A percentile compares a stretch with the other conserved stretches of the same genome.
Conservation (phyloP, 2,113 vertebrate genomes). For the Aptenodytes forsteri region DNA sequence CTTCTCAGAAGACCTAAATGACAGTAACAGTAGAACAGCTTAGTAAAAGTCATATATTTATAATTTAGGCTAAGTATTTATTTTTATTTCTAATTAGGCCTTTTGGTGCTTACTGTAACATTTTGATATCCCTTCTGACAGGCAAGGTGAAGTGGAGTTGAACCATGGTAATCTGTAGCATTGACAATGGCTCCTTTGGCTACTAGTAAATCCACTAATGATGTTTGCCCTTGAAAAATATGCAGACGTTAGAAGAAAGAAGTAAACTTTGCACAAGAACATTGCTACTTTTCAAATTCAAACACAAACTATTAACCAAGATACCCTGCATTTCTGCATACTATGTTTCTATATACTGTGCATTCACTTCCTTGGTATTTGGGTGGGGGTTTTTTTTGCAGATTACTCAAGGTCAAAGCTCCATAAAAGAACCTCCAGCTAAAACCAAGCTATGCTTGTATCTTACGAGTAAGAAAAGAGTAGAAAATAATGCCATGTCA, state of each 20-base stretch:
- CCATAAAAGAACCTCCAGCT: neutral
- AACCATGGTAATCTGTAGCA: constrained; percentile 92
- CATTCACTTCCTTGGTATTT: neutral
- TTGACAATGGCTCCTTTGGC: constrained; percentile 89
- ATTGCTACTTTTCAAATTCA: neutral
- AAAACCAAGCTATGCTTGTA: neutral
- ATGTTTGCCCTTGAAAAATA: constrained; percentile 82
- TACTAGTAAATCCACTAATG: constrained; percentile 89
- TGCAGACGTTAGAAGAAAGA: neutral
- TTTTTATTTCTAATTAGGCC: neutral
- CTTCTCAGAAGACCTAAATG: neutral
- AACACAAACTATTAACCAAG: neutral
- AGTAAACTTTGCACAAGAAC: neutral
- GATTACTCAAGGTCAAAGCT: neutral
- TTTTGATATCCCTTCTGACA: constrained; percentile 94
- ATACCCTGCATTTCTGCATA: neutral
- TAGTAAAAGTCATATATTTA: neutral
- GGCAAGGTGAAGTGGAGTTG: constrained; percentile 91
- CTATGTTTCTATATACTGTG: neutral
- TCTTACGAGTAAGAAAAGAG: neutral
- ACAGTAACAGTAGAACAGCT: neutral
- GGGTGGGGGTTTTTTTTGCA: neutral
- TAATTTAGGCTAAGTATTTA: neutral
- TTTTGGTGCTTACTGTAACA: constrained; percentile 82
- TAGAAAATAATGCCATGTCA: neutral